Conservation (phyloP, 1,140 invertebrate genomes). For the Brachionus rubens region DNA sequence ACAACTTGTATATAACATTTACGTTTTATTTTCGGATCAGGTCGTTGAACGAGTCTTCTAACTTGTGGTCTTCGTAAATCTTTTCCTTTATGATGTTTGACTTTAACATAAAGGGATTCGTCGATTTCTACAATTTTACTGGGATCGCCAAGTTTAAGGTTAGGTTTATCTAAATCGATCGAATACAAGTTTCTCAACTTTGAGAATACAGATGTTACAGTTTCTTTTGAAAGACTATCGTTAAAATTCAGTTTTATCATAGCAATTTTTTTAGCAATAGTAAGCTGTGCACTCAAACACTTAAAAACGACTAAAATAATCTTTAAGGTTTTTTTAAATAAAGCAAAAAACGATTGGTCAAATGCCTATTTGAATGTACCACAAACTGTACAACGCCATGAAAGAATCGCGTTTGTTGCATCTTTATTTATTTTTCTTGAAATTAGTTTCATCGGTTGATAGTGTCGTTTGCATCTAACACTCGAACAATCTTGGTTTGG, state of each 20-base stretch:
- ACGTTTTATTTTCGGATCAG: too few relatives aligned
- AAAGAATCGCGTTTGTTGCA: neutral
- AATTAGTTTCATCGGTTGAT: too few relatives aligned
- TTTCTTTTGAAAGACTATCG: neutral
- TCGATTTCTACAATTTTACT: neutral
- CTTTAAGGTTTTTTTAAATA: neutral
- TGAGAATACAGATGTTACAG: neutral
- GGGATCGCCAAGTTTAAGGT: neutral
- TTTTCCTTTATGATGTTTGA: too few relatives aligned
- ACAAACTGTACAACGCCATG: neutral
- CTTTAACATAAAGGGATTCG: neutral
- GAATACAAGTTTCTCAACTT: neutral
- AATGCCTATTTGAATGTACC: neutral
- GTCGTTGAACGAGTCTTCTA: too few relatives aligned
- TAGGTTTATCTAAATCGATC: too few relatives aligned
- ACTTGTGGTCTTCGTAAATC: too few relatives aligned
- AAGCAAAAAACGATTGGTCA: neutral
- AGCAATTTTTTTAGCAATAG: neutral
- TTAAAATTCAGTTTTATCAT: constrained; percentile 8
- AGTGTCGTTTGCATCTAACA: too few relatives aligned
- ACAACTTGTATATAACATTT: too few relatives aligned
- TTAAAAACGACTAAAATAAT: neutral
- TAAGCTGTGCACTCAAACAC: neutral
- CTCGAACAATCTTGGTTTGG: too few relatives aligned
- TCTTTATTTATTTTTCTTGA: neutral